These are phyloP conservation scores for Carapus acus DNA, from an alignment of 2,797 vertebrate genomes.

Conservation along the genomic window DNA sequence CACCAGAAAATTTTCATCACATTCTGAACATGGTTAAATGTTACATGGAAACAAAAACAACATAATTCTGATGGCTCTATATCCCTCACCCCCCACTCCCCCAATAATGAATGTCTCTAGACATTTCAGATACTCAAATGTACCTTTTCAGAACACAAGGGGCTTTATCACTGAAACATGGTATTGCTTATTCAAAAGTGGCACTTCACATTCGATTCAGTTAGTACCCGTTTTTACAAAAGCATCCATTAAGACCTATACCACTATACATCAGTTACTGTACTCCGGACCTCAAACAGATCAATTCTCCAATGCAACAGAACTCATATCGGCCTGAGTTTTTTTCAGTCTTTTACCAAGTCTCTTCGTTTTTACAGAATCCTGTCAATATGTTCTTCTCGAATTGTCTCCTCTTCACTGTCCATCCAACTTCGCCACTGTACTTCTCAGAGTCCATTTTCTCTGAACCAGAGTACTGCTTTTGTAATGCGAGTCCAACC, in stretches of 20 bases:
- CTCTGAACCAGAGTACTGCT: too few relatives aligned
- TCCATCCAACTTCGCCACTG: neutral
- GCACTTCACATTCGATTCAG: slow-evolving; percentile 1
- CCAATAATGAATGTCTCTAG: neutral
- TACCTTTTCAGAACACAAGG: neutral
- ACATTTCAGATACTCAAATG: slow-evolving; percentile 4
- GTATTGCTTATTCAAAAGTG: slow-evolving; percentile 3
- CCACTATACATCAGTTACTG: neutral
- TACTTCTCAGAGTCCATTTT: neutral
- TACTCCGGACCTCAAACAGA: neutral
- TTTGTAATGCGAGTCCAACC: too few relatives aligned
- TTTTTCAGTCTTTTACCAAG: slow-evolving; percentile 5
- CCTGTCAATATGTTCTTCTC: slow-evolving; percentile 4
- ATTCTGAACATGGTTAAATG: too few relatives aligned
- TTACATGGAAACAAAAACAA: too few relatives aligned
- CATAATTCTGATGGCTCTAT: too few relatives aligned
- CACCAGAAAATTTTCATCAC: too few relatives aligned
- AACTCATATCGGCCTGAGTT: neutral
- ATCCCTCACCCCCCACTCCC: too few relatives aligned
- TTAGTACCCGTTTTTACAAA: neutral
- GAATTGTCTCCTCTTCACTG: neutral
- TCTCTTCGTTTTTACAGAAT: neutral
- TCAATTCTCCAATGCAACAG: neutral
- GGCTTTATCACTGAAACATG: slow-evolving; percentile 1
- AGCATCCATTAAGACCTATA: slow-evolving; percentile 3